These are phyloP conservation scores for Melanocharis versteri DNA, from an alignment of 2,113 vertebrate genomes.

Conservation along the genomic window DNA sequence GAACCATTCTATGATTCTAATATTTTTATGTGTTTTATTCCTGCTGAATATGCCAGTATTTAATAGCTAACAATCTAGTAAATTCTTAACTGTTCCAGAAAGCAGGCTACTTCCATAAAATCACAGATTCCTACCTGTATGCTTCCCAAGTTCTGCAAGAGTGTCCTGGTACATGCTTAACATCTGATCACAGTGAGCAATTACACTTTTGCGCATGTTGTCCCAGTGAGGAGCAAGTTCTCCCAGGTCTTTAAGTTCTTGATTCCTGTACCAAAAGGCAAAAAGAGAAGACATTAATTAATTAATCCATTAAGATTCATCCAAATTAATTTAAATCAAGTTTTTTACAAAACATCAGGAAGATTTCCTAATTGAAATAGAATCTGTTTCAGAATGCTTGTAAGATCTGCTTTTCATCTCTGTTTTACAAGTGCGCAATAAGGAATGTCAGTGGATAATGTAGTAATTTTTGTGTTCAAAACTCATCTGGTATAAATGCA, in stretches of 20 bases:
- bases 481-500: background rate
- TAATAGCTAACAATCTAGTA: background rate
- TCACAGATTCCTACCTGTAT: slow-evolving; percentile 76
- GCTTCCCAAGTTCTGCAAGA: slow-evolving; percentile 87
- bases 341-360: background rate
- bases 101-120: background rate
- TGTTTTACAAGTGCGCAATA: background rate
- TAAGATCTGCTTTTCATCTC: background rate
- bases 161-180: slow-evolving; percentile 89
- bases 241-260: slow-evolving; percentile 90
- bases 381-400: background rate
- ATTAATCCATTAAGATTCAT: background rate
- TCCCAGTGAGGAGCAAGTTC: slow-evolving; percentile 98
- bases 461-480: background rate
- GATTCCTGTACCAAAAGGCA: slow-evolving; percentile 77
- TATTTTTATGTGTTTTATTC: background rate
- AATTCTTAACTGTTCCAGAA: background rate
- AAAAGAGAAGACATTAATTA: background rate
- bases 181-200: slow-evolving; percentile 89
- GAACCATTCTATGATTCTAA: background rate
- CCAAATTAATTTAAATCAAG: background rate
- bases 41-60: background rate
- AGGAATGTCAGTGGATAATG: background rate
- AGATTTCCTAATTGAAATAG: background rate
- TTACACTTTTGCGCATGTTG: slow-evolving; percentile 90